Base-by-base conservation (phyloP, 2,888 invertebrate species). In the Pseudoips prasinana region DNA sequence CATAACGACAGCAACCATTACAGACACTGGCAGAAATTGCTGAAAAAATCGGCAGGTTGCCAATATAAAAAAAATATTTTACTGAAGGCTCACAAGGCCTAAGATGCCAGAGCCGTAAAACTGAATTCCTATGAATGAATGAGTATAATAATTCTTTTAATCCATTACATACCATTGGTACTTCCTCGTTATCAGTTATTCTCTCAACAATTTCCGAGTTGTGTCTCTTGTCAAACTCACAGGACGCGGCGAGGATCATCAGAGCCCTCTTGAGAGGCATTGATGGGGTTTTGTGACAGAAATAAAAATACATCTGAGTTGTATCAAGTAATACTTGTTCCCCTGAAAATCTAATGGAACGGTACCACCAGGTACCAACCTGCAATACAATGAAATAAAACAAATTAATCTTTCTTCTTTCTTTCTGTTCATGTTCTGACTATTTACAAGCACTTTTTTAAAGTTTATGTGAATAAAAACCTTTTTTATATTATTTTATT, bases 291-390 rank as follows among this genome's bases (percentile, higher is more conserved):
- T 98, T 98, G 70, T 97, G 95, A 73, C 99, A 96, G 81, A 97
- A 98, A 73, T 94, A 96, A 73, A 95, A 97, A 79, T 98, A 99
- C 90, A 99, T 92, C 74, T 97, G 95, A 3, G 98, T 96, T n/a
- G 99, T 99, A 68, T 98, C 97, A 39, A 99, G 83, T 7, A 99
- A 88, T 1, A 98, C 98, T 90, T 98, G 96, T 76, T 99, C 99
- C 40, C 98, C 98, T 34, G 98, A 98, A 84, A 96, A 99, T 59
- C 96, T 94, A 57, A 99, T 99, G 39, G 98, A 98, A 39, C 96
- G 93, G 80, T 99, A 98, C 99, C 99, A 99, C 99, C 99, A 99
- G 58, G 95, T 96, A 27, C 99, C 99, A 44, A 97, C 91, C 91
- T 91, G 62, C 41, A 82, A 72, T 8, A 26, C 8, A 1, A 8